These are phyloP conservation scores for Triops cancriformis DNA, from an alignment of 1,140 invertebrate species.

Conservation along the genomic window DNA sequence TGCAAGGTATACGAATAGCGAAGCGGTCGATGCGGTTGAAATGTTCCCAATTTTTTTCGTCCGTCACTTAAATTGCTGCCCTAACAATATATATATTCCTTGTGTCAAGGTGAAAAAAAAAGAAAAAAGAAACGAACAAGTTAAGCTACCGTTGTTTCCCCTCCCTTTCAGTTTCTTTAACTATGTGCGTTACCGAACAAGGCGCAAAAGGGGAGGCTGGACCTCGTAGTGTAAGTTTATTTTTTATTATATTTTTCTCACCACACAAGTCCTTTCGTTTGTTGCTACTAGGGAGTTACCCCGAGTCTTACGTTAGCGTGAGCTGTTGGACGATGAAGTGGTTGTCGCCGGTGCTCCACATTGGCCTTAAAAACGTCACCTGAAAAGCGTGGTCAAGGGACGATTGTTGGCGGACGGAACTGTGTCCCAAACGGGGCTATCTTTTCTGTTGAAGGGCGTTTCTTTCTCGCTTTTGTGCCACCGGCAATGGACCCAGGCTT, in stretches of 20 bases:
- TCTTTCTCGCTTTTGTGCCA: not conserved
- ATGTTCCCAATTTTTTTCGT: slow-evolving; percentile 6
- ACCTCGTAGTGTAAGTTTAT: not conserved
- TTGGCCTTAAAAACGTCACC: not conserved
- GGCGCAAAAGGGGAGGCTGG: not conserved
- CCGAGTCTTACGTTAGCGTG: not conserved
- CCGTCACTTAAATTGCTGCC: slow-evolving; percentile 5
- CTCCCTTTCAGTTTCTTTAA: not conserved
- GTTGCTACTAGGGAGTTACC: not conserved
- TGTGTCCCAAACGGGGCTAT: not conserved
- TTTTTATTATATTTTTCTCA: not conserved
- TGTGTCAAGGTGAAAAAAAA: not conserved
- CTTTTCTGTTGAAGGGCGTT: not conserved
- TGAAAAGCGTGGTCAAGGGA: not conserved
- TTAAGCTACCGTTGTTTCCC: not conserved
- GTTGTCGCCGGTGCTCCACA: slow-evolving; percentile 3
- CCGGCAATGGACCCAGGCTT: not conserved
- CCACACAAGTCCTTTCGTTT: not conserved
- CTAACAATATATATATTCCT: not conserved
- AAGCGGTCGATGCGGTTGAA: not conserved
- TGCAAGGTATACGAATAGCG: not conserved
- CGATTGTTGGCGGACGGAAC: not conserved
- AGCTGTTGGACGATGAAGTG: not conserved
- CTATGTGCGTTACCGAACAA: slow-evolving; percentile 4
- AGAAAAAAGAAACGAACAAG: not conserved